Percentiles rank a stretch among this genome's conserved stretches.
Evolutionary conservation across 64 coral and sea anemone genomes (phyloP).

Genomic region (Montipora foliosa): DNA sequence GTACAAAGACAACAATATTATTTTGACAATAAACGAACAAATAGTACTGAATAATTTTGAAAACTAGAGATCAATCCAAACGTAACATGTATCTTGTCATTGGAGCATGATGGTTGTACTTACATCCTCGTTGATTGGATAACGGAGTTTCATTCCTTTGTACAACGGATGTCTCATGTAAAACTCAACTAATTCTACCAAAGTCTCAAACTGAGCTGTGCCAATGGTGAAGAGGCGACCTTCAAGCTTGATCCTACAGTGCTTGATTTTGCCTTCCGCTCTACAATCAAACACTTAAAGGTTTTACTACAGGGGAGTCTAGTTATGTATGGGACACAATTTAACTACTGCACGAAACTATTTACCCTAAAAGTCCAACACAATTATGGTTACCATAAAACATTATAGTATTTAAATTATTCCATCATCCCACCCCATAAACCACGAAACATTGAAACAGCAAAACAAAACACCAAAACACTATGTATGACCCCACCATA

Average conservation of each 20-base stretch:
- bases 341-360: not conserved
- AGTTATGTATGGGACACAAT: not conserved
- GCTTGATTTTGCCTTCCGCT: slow-evolving; percentile 98
- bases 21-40: too few species aligned
- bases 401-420: too few species aligned
- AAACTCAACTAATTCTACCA: slow-evolving; percentile 98
- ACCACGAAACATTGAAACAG: too few species aligned
- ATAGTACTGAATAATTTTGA: too few species aligned
- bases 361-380: too few species aligned
- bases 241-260: slow-evolving; percentile 94
- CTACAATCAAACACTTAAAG: slow-evolving; percentile 53
- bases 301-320: not conserved
- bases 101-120: not conserved
- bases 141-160: slow-evolving; percentile 96
- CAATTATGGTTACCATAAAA: too few species aligned
- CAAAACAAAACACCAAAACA: too few species aligned
- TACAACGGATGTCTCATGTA: slow-evolving; percentile 93
- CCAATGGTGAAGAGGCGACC: slow-evolving; percentile 94
- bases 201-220: slow-evolving; percentile 98
- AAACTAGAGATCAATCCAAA: too few species aligned
- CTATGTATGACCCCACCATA: too few species aligned
- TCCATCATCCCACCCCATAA: too few species aligned
- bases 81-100: too few species aligned
- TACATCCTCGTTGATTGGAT: slow-evolving; percentile 94
- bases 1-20: too few species aligned